Evolutionary conservation across 1,140 invertebrate species (phyloP), one percentile per base, ranked within the genome.

Genomic region (Euglossa dilemma): DNA sequence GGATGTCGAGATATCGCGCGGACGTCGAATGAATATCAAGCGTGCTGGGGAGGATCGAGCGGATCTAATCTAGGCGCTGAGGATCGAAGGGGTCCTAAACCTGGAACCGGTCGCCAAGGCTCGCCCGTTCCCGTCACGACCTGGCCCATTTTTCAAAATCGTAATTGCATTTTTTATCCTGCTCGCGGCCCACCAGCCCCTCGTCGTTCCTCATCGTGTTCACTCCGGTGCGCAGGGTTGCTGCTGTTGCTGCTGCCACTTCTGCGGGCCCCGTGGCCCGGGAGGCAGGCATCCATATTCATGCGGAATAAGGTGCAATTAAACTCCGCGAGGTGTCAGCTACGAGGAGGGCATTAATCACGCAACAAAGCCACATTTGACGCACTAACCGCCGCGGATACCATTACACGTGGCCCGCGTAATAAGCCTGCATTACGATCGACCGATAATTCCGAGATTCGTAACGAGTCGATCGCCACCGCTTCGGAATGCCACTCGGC

Each of bases 221-320:
- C 74, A 57, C 56, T 57, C 16, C 9, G 43, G 56, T 23, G 75
- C 36, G 83, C 70, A 72, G 54, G 64, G 84, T 80, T 66, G 87
- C 81, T 85, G 88, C 79, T 54, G 82, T 66, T 86, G 80, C 63
- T 70, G 61, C 71, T 70, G 61, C 71, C 67, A 72, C 84, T 87
- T 87, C 77, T 72, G 73, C 83, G 59, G 63, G 75, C 63, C 66
- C 74, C 61, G 73, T 88, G 82, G 87, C 91, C 92, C 92, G 91
- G 89, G 86, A 92, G 92, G 92, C 91, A 93, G 75, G 87, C 93
- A 94, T 94, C 92, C 93, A 94, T 94, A 94, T 94, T 94, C 94
- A 94, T 94, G 92, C 88, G 80, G 93, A 93, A 94, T 93, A 93
- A 94, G 93, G 93, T 93, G 93, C 93, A 94, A 94, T 94, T 94